Evolutionary conservation across 2,797 vertebrate species (phyloP), one percentile per base, ranked within the genome.

Genomic region (Phrynocephalus guinanensis): DNA sequence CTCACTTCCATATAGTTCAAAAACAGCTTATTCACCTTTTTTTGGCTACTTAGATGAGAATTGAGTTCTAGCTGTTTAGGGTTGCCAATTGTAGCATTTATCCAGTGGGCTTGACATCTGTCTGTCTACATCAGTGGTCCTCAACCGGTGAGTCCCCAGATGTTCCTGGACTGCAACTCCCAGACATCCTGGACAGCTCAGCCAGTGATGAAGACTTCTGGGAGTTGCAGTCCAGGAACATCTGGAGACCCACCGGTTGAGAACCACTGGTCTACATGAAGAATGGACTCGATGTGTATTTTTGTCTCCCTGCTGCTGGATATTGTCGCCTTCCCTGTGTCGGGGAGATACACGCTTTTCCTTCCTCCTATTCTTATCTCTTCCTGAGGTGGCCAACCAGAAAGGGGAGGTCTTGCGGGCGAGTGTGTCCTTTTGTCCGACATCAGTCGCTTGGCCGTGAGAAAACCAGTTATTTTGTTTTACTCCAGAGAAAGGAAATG

Each of bases 301-400:
- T 16, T 3, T 2, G 50, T 88, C 66, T n/a, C 86, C 1, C 90
- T 83, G 83, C 91, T 86, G 91, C 82, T 91, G 88, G 91, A 89
- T 85, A 90, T 81, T 78, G 50, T 50, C 30, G 0, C 8, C 3
- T 20, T 44, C 11, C 60, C 16, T 76, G 70, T 90, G 89, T 87
- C 88, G 89, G 82, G 88, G 1, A 7, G 38, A 56, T 71, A 70
- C 24, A 66, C 28, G 44, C 87, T 18, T 84, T 91, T 86, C 91
- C 90, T 92, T 93, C 89, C 83, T 84, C 82, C 38, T 70, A 7
- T 73, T 87, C 50, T 86, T 86, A 81, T 89, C 79, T 38, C 67
- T 88, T 88, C 77, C 82, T 88, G 87, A 50, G 9, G 86, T 73
- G 80, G 90, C 22, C 28, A 52, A 44, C 84, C 73, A 87, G 76